These are phyloP conservation scores for Lycodopsis pacificus DNA, from an alignment of 2,797 vertebrate species.

Conservation along the genomic window DNA sequence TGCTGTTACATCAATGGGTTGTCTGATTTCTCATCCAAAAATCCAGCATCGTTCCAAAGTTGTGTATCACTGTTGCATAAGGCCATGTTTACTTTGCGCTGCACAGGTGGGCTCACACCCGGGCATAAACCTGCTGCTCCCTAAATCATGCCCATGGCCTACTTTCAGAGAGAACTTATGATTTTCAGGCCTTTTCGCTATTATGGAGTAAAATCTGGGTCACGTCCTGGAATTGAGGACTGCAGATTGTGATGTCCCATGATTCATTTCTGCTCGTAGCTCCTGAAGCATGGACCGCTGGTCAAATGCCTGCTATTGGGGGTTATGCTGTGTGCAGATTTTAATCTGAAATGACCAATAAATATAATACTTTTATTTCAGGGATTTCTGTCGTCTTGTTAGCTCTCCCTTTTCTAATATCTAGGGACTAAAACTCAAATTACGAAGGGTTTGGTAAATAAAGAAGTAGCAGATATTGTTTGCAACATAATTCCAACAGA, in stretches of 20 bases:
- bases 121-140: neutral
- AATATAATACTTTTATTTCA: neutral
- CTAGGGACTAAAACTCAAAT: neutral
- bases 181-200: conserved; percentile 10
- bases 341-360: conserved; percentile 1
- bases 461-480: neutral
- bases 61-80: neutral
- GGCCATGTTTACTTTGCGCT: neutral
- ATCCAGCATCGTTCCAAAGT: neutral
- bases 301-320: neutral
- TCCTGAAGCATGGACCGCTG: neutral
- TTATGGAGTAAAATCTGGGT: conserved; percentile 43
- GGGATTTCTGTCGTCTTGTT: neutral
- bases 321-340: neutral
- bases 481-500: neutral
- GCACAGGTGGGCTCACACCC: conserved; percentile 22
- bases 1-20: neutral
- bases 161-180: conserved; percentile 11
- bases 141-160: conserved; percentile 27
- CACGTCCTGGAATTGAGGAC: conserved; percentile 27
- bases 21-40: neutral
- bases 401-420: neutral
- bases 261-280: conserved; percentile 37
- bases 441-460: neutral
- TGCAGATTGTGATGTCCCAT: conserved; percentile 29